Evolutionary conservation across 2,797 vertebrate species (phyloP).

Genomic region (Xyrichtys novacula): DNA sequence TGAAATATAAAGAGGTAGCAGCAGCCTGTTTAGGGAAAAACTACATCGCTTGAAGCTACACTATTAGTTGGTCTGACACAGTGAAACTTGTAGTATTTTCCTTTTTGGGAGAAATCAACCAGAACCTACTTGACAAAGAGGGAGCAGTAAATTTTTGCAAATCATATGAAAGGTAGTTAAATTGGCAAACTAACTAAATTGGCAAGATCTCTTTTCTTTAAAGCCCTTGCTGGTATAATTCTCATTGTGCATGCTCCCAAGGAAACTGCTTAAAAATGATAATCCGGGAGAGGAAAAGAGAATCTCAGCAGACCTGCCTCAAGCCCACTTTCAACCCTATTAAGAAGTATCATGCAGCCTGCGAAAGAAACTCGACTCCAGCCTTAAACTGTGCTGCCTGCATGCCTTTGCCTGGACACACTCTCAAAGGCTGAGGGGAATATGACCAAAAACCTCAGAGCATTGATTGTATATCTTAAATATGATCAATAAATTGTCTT

Average conservation of each 20-base stretch:
- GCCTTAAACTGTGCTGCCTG: conserved; percentile 76
- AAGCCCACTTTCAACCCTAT: conserved; percentile 84
- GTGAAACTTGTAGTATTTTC: conserved; percentile 15
- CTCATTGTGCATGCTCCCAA: conserved; percentile 81
- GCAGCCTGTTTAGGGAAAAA: neutral
- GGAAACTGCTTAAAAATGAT: conserved; percentile 88
- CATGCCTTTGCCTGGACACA: conserved; percentile 51
- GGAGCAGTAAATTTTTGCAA: conserved; percentile 31
- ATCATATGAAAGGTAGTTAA: conserved; percentile 55
- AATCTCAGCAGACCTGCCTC: conserved; percentile 84
- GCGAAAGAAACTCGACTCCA: conserved; percentile 74
- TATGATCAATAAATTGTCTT: neutral
- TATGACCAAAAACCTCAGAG: conserved; percentile 25
- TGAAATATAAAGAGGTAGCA: conserved; percentile 18
- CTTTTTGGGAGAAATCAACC: conserved; percentile 36
- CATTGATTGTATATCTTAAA: conserved; percentile 24
- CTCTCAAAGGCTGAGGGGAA: conserved; percentile 40
- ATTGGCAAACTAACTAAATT: conserved; percentile 73
- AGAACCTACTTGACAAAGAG: conserved; percentile 20
- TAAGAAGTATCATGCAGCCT: conserved; percentile 86
- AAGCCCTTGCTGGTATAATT: conserved; percentile 65
- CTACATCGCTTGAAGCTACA: conserved; percentile 7
- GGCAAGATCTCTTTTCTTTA: conserved; percentile 42
- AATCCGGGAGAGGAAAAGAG: conserved; percentile 84
- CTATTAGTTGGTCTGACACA: conserved; percentile 5